Evolutionary conservation across 1,140 invertebrate genomes (phyloP).

Genomic region (Asbolus verrucosus): DNA sequence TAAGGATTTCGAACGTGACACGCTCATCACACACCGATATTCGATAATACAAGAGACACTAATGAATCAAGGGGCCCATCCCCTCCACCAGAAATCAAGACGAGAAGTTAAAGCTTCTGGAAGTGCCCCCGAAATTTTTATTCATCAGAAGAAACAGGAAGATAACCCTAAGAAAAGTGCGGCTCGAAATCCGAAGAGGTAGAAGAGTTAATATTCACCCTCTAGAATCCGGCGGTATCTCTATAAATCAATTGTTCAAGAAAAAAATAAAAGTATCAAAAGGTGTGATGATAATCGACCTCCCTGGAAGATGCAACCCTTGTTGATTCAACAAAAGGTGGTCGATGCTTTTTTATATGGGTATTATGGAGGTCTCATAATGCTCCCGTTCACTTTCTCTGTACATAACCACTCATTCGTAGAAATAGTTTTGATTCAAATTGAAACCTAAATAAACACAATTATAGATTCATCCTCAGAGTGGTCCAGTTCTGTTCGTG

Average conservation of each 20-base stretch:
- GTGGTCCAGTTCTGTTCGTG: background rate
- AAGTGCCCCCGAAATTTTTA: no score
- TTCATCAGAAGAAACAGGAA: constrained; percentile 4
- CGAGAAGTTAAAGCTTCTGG: no score
- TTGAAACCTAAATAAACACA: constrained; percentile 41
- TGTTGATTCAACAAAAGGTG: constrained; percentile 54
- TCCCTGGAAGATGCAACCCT: constrained; percentile 55
- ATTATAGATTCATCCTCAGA: constrained; percentile 18
- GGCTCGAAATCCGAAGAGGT: constrained; percentile 14
- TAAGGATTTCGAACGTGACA: constrained; percentile 20
- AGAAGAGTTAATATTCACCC: constrained; percentile 49
- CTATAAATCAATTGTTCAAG: constrained; percentile 55
- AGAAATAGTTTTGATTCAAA: constrained; percentile 51
- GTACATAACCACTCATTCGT: constrained; percentile 48
- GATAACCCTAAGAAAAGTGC: constrained; percentile 3
- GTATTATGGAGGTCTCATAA: constrained; percentile 40
- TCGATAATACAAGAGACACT: background rate
- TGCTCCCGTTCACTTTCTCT: constrained; percentile 45
- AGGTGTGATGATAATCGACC: constrained; percentile 59
- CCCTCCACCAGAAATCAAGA: background rate
- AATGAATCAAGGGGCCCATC: background rate
- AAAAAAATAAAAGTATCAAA: constrained; percentile 56
- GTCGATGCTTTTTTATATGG: constrained; percentile 51
- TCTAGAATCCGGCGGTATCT: constrained; percentile 42
- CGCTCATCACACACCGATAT: constrained; percentile 1